Percentiles rank a stretch among this genome's conserved stretches.
Conservation (phyloP, 2,797 vertebrate genomes). For the Intellagama lesueurii region DNA sequence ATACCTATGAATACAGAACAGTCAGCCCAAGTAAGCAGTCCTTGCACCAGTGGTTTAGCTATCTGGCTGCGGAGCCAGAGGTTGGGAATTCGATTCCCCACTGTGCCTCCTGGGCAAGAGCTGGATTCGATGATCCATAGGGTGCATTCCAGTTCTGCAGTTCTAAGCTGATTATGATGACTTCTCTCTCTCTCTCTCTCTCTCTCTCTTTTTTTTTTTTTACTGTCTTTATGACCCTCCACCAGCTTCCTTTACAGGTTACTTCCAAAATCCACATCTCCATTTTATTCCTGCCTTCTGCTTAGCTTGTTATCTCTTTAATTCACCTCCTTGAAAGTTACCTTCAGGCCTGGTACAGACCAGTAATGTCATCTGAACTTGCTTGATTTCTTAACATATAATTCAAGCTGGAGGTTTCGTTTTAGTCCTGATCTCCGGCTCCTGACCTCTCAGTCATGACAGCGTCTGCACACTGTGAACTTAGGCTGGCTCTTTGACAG, state of each 20-base stretch:
- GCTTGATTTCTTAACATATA: not conserved
- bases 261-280: not conserved
- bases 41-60: not conserved
- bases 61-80: too few species aligned
- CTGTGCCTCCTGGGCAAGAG: too few species aligned
- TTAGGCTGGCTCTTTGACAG: not conserved
- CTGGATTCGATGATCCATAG: too few species aligned
- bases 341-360: not conserved
- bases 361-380: not conserved
- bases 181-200: too few species aligned
- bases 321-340: not conserved
- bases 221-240: not conserved
- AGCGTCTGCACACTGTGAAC: not conserved
- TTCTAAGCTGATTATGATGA: too few species aligned
- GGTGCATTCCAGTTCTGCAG: too few species aligned
- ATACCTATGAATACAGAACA: not conserved
- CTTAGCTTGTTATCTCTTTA: not conserved
- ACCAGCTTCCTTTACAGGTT: not conserved
- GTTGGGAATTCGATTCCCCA: too few species aligned
- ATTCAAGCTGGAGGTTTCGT: slow-evolving; percentile 1
- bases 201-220: not conserved
- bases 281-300: not conserved
- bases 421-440: not conserved
- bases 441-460: slow-evolving; percentile 13
- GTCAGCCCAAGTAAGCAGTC: not conserved